phyloP scores from a whole-genome alignment of 2,113 vertebrate genomes.

The Pelecanoides urinatrix region DNA sequence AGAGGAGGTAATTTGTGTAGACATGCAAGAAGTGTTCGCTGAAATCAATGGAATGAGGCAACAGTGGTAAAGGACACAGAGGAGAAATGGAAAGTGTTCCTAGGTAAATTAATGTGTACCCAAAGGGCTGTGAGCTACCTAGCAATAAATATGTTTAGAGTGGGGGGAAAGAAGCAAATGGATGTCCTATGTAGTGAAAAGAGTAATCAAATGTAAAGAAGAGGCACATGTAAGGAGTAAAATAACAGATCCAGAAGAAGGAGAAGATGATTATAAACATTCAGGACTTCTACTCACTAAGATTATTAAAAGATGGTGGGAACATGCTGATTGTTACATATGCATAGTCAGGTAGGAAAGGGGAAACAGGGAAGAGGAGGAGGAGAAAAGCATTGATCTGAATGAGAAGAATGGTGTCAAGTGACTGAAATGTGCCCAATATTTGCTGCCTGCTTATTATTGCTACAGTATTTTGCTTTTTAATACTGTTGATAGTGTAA shows the following conservation, averaged over 20 bases:
- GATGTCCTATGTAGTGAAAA: background rate
- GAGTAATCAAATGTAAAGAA: constrained; percentile 4
- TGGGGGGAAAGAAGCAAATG: constrained; percentile 22
- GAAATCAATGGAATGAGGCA: constrained; percentile 45
- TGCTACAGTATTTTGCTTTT: background rate
- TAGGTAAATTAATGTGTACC: constrained; percentile 43
- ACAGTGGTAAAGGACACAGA: constrained; percentile 41
- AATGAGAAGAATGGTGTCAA: background rate
- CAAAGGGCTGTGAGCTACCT: constrained; percentile 17
- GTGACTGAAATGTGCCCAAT: background rate
- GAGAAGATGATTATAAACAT: background rate
- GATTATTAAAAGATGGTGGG: background rate
- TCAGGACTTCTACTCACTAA: background rate
- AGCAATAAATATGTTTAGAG: constrained; percentile 29
- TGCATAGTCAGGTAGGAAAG: background rate
- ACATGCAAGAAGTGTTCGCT: constrained; percentile 20
- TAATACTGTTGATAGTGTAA: background rate
- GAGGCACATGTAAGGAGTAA: background rate
- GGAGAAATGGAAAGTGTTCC: constrained; percentile 9
- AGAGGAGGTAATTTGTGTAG: constrained; percentile 31
- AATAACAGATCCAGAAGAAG: background rate
- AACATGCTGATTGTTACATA: background rate
- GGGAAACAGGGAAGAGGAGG: background rate
- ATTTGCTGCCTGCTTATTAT: background rate
- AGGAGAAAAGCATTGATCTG: background rate